Evolutionary conservation across 2,888 invertebrate genomes (phyloP).

Genomic region (Charanyca ferruginea): DNA sequence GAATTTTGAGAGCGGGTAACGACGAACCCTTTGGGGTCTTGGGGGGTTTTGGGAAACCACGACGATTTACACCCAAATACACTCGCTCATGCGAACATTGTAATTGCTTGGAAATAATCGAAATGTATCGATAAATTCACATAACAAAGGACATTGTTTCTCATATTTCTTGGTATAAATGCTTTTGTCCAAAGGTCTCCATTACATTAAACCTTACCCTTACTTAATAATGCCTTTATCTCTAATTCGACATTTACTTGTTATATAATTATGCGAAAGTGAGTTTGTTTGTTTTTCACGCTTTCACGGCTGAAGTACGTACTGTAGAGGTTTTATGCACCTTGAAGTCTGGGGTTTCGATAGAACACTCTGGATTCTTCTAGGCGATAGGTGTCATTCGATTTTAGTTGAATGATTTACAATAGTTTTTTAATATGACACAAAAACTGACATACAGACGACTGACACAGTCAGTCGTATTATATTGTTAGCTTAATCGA

Average conservation of each 20-base stretch:
- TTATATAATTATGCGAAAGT: too few relatives aligned
- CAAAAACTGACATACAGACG: too few relatives aligned
- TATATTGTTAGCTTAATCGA: too few relatives aligned
- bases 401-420: too few relatives aligned
- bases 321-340: too few relatives aligned
- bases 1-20: slow-evolving; percentile 18
- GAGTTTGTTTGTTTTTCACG: too few relatives aligned
- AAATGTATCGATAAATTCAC: slow-evolving; percentile 48
- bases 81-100: slow-evolving; percentile 37
- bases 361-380: too few relatives aligned
- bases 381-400: too few relatives aligned
- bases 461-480: too few relatives aligned
- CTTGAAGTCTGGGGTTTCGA: too few relatives aligned
- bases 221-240: slow-evolving; percentile 16
- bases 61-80: slow-evolving; percentile 28
- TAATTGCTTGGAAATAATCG: slow-evolving; percentile 55
- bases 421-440: too few relatives aligned
- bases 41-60: slow-evolving; percentile 20
- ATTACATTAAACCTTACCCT: slow-evolving; percentile 15
- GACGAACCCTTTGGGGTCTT: not conserved
- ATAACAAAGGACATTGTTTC: slow-evolving; percentile 17
- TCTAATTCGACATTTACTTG: slow-evolving; percentile 13
- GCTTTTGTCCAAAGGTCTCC: slow-evolving; percentile 34
- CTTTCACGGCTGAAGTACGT: too few relatives aligned
- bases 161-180: slow-evolving; percentile 13